Base-by-base conservation (phyloP, 2,113 vertebrate species). In the Tyto alba region DNA sequence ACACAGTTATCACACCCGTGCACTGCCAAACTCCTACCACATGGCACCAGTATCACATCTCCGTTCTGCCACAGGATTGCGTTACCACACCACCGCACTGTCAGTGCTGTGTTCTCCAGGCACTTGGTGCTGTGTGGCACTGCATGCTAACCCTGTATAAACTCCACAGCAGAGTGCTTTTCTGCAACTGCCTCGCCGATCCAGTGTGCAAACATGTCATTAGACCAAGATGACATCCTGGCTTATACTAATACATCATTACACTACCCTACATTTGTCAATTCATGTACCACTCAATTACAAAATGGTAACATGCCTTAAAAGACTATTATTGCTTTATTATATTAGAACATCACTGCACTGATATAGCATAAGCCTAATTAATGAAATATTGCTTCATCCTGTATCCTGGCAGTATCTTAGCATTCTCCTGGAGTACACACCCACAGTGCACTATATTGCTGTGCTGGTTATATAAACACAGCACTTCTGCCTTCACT, bases 391-490 rank as follows among this genome's bases (percentile, higher is more conserved):
- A 93, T 47, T 57, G 72, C 78, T 82, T 78, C 88, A 73, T 89
- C 41, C 62, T 53, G 26, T 93, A 95, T 78, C 60, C 71, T 88
- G 93, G 90, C 95, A 82, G 92, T 82, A 85, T 93, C 85, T 78
- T 75, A 87, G 90, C 95, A 91, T 94, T 95, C 91, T 85, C 43
- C 71, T 43, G 45, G 89, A 93, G 91, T 47, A 89, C 86, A 95
- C 93, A 91, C 84, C 89, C 96, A 93, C 94, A 90, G 89, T 69
- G 89, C 95, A 89, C 95, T 86, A 78, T 67, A 92, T 89, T 85
- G 79, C 92, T 74, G 71, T n/a, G 64, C 83, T 62, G 40, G 92
- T 96, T 97, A 95, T 76, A 95, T 97, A 96, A 97, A 96, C 93
- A 88, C 10, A 0, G 55, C 71, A 32, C 85, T 93, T 91, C 88